phyloP scores from a whole-genome alignment of 2,113 vertebrate species.

The Thomomys bottae region DNA sequence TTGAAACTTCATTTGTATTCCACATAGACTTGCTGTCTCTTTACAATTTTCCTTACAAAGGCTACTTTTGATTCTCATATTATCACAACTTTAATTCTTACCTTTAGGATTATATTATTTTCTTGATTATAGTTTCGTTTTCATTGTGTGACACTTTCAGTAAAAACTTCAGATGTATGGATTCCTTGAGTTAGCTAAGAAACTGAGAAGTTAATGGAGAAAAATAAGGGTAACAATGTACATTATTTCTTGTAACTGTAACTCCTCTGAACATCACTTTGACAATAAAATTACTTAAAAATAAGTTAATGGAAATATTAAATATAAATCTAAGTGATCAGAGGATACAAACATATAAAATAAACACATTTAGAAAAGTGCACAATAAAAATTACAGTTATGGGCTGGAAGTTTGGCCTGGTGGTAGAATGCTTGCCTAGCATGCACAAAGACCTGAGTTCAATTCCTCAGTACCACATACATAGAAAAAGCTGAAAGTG shows the following conservation, averaged over 20 bases:
- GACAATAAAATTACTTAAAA: no score
- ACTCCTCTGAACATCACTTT: no score
- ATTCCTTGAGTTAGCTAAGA: no score
- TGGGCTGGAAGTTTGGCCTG: no score
- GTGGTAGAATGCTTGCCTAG: no score
- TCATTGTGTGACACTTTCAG: not conserved
- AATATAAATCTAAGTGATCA: not conserved
- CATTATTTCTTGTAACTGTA: no score
- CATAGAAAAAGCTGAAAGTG: no score
- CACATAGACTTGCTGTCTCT: not conserved
- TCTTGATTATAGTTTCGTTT: not conserved
- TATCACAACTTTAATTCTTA: not conserved
- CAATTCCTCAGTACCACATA: no score
- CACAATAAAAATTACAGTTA: not conserved
- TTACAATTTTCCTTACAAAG: slow-evolving; percentile 22
- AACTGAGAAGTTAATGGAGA: not conserved
- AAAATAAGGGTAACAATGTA: no score
- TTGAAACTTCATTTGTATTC: slow-evolving; percentile 10
- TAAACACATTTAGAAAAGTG: not conserved
- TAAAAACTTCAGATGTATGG: not conserved
- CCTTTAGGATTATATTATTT: slow-evolving; percentile 24
- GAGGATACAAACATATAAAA: not conserved
- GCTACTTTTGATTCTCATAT: not conserved
- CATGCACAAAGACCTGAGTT: no score
- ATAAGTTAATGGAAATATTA: not conserved